Evolutionary conservation across 2,797 vertebrate species (phyloP), one percentile per base, ranked within the genome.

Genomic region (Hypotaenidia philippensis): DNA sequence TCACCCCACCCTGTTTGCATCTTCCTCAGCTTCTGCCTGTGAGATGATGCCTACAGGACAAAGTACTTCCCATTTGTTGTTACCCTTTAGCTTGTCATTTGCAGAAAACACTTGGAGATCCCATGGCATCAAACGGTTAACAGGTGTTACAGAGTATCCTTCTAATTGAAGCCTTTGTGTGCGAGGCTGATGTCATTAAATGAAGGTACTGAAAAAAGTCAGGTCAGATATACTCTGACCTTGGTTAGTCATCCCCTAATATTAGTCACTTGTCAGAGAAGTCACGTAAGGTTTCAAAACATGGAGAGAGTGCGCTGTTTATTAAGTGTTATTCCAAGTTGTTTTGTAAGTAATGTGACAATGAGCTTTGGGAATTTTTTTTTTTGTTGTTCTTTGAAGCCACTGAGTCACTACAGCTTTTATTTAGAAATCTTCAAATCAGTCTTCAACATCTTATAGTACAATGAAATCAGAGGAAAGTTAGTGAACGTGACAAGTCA

Each of bases 401-500:
- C 27, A 27, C 4, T 49, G 9, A 70, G 13, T 49, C 31, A 36
- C 1, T 3, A 23, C 6, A 44, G 25, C 19, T 87, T 76, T 34
- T 82, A 34, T 41, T 59, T 41, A 59, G 32, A 72, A 84, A 53
- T 52, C 40, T 76, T 66, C 31, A 78, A 22, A 31, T 12, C 8
- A 52, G 47, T 9, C 29, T 74, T 77, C 36, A 84, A 47, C 7
- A 36, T 11, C 21, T 34, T 76, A 69, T n/a, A n/a, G 13, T 34
- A 16, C 18, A 83, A 31, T 0, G 2, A 79, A 87, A 66, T 59
- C 49, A 44, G 44, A 31, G 16, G 7, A 45, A 89, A 87, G 9
- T 66, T 84, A 40, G 9, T 1, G 0, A 86, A 59, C 0, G 1
- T 55, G 63, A 41, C 22, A 59, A 21, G 11, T 8, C 74, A 47